phyloP scores from a whole-genome alignment of 2,113 vertebrate genomes.

The Neolamprologus falcicula region DNA sequence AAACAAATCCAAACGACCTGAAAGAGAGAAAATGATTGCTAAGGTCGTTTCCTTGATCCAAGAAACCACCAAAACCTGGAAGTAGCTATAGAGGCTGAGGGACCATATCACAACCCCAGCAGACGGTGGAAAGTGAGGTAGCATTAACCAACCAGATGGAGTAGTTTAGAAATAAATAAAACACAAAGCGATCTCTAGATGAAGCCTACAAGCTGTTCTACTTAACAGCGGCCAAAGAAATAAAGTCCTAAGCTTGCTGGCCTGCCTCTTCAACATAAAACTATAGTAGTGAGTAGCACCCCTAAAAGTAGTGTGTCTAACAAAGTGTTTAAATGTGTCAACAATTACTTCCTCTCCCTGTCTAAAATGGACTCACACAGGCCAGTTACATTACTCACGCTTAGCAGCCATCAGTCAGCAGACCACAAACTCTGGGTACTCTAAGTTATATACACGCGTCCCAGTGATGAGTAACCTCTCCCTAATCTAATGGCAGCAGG shows the following conservation, averaged over 20 bases:
- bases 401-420: not conserved
- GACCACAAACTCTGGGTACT: not conserved
- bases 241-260: not conserved
- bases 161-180: not conserved
- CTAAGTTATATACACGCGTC: not conserved
- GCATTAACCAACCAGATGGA: not conserved
- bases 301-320: not conserved
- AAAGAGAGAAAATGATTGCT: not conserved
- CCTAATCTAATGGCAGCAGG: not conserved
- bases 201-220: not conserved
- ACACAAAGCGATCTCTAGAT: not conserved
- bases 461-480: not conserved
- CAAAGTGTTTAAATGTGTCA: not conserved
- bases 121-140: not conserved
- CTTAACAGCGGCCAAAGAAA: not conserved
- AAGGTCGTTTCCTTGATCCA: not conserved
- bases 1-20: not conserved
- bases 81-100: not conserved
- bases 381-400: not conserved
- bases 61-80: not conserved
- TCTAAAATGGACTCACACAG: fast-evolving
- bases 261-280: not conserved
- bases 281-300: not conserved
- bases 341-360: not conserved
- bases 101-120: not conserved